Conservation (phyloP, 1,140 invertebrate species). For the Drosophila busckii region DNA sequence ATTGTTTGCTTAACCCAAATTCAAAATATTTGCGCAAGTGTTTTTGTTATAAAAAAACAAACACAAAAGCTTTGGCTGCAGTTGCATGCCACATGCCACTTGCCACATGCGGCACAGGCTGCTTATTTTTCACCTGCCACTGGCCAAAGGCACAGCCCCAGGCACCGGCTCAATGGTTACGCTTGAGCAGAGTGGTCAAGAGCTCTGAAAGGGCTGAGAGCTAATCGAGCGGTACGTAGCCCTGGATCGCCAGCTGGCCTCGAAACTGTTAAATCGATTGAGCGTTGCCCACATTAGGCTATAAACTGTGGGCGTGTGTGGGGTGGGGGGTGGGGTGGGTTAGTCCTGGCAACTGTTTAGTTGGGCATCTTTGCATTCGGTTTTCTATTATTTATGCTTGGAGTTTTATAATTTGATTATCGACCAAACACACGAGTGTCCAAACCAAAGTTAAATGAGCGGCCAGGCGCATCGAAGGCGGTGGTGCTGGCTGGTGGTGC, state of each 20-base stretch:
- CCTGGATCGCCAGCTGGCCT: conserved; percentile 45
- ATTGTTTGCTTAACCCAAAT: too few species aligned
- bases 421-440: conserved; percentile 78
- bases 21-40: too few species aligned
- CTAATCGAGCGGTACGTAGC: conserved; percentile 52
- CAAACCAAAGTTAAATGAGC: conserved; percentile 76
- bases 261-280: conserved; percentile 24
- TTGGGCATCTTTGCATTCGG: background rate
- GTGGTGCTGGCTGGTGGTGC: conserved; percentile 31
- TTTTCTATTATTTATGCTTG: background rate
- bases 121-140: too few species aligned
- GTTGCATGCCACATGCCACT: too few species aligned
- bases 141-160: too few species aligned
- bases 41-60: too few species aligned
- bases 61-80: too few species aligned
- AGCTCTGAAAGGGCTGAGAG: conserved; percentile 26
- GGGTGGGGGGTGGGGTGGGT: background rate
- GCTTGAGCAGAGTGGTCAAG: conserved; percentile 28
- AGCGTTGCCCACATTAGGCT: background rate
- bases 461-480: too few species aligned
- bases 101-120: too few species aligned
- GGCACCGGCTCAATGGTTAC: conserved; percentile 18
- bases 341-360: conserved; percentile 23
- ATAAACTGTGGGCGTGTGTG: background rate
- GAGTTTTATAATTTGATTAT: conserved; percentile 76